These are phyloP conservation scores for Eilema sororculum DNA, from an alignment of 2,888 invertebrate genomes.

Conservation along the genomic window DNA sequence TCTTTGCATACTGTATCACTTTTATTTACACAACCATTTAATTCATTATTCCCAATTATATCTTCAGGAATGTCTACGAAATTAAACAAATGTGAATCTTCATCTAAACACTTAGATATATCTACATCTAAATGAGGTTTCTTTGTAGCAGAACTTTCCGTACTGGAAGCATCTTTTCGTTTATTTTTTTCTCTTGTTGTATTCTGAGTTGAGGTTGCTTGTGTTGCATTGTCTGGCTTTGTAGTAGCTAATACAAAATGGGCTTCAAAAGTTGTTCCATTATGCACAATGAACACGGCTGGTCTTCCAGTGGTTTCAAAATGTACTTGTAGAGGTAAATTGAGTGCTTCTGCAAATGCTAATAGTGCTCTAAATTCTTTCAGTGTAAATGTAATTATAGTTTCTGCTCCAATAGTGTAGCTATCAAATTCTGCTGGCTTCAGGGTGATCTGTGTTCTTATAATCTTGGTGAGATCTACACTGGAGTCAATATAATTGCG, in stretches of 20 bases:
- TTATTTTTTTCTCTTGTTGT: conserved; percentile 70
- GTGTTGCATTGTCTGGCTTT: conserved; percentile 85
- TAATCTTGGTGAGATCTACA: conserved; percentile 89
- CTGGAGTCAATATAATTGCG: conserved; percentile 93
- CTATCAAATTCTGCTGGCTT: conserved; percentile 91
- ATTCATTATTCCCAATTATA: conserved; percentile 37
- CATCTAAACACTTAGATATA: conserved; percentile 76
- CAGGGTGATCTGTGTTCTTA: conserved; percentile 92
- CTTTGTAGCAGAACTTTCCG: conserved; percentile 65
- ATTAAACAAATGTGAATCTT: conserved; percentile 83
- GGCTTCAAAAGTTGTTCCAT: conserved; percentile 91
- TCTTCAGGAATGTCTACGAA: conserved; percentile 79
- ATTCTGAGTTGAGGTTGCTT: conserved; percentile 73
- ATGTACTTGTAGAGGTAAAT: conserved; percentile 89
- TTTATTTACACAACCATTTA: conserved; percentile 48
- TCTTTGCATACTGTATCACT: conserved; percentile 32
- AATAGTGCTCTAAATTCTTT: conserved; percentile 94
- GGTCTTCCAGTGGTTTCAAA: conserved; percentile 94
- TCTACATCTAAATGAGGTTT: conserved; percentile 76
- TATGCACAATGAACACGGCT: conserved; percentile 91
- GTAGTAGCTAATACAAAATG: conserved; percentile 93
- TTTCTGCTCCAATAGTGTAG: conserved; percentile 88
- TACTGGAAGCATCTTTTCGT: conserved; percentile 61
- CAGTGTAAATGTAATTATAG: conserved; percentile 93
- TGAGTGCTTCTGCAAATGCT: conserved; percentile 92